phyloP scores from a whole-genome alignment of 2,888 invertebrate genomes.

The Branchipolynoe longqiensis region DNA sequence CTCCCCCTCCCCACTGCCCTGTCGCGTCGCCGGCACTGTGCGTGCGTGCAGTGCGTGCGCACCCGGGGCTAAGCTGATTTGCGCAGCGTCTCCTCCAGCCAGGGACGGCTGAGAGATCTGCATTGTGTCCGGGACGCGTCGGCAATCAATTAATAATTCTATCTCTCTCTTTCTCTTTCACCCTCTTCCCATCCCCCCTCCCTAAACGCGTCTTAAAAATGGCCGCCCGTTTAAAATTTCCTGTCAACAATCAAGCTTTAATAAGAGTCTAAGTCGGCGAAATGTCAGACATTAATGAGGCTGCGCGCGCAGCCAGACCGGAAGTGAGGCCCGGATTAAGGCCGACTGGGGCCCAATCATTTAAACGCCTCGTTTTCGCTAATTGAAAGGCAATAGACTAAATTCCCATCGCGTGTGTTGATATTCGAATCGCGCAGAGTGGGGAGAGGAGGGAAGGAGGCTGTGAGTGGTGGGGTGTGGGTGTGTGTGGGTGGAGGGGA shows the following conservation, averaged over 20 bases:
- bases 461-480: no score
- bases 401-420: constrained; percentile 54
- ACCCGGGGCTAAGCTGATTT: constrained; percentile 32
- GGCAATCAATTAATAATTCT: constrained; percentile 58
- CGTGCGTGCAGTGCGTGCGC: constrained; percentile 47
- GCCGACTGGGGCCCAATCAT: constrained; percentile 53
- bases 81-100: constrained; percentile 31
- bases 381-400: constrained; percentile 56
- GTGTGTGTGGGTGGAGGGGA: no score
- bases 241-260: constrained; percentile 55
- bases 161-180: constrained; percentile 48
- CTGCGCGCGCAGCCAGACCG: neutral
- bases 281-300: constrained; percentile 57
- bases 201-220: no score
- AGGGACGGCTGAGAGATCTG: no score
- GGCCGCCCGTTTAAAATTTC: constrained; percentile 56
- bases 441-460: no score
- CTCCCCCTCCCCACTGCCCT: no score
- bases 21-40: no score
- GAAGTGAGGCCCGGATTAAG: constrained; percentile 46
- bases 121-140: constrained; percentile 36
- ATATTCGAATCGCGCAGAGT: constrained; percentile 43
- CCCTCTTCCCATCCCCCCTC: constrained; percentile 41
- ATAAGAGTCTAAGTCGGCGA: constrained; percentile 49
- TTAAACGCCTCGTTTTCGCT: constrained; percentile 38